Evolutionary conservation across 2,888 invertebrate species (phyloP).

Genomic region (Eretmocerus hayati): DNA sequence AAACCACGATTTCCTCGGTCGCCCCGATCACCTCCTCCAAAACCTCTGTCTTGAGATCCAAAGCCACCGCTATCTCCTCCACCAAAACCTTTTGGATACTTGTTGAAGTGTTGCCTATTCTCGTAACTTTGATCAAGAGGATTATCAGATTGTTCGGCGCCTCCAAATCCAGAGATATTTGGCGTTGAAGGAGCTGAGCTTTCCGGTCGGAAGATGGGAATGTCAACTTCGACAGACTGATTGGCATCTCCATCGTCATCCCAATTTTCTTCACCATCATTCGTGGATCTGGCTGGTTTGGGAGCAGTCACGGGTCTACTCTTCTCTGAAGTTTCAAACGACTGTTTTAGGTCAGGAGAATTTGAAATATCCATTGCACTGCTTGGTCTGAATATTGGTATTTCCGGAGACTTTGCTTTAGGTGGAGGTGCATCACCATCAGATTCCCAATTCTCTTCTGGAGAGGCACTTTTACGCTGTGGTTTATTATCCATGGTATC

Average conservation of each 20-base stretch:
- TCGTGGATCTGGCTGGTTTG: too few species aligned
- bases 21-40: background rate
- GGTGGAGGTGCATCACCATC: too few species aligned
- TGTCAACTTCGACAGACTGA: background rate
- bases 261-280: background rate
- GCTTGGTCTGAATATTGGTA: background rate
- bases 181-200: background rate
- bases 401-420: too few species aligned
- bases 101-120: conserved; percentile 13
- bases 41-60: background rate
- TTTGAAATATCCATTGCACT: background rate
- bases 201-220: background rate
- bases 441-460: too few species aligned
- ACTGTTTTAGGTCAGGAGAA: background rate
- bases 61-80: background rate
- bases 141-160: conserved; percentile 1
- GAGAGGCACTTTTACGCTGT: too few species aligned
- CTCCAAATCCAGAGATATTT: conserved; percentile 7
- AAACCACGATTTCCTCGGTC: background rate
- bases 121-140: conserved; percentile 14
- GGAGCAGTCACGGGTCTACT: background rate
- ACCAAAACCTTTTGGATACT: conserved; percentile 7
- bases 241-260: background rate
- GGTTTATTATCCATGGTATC: too few species aligned
- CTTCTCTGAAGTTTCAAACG: background rate